Evolutionary conservation across 92 coral and sea anemone species (phyloP).

Genomic region (Heliopora coerulea): DNA sequence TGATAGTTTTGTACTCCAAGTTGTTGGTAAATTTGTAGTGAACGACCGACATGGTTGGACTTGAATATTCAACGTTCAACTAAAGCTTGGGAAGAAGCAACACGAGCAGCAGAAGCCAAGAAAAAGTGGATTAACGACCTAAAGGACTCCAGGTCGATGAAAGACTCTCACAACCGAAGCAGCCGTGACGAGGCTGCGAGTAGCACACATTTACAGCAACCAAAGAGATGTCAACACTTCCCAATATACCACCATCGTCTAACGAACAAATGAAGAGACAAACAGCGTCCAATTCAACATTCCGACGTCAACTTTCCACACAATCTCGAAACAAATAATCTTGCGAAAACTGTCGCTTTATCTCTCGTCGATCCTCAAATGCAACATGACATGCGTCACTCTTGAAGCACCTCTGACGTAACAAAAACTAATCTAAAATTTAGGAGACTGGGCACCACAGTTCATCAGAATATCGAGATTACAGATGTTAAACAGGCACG

Average conservation of each 20-base stretch:
- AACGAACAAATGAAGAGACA: background rate
- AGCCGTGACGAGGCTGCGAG: background rate
- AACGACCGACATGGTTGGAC: slow-evolving; percentile 79
- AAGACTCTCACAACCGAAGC: slow-evolving; percentile 2
- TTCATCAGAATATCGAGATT: too few relatives aligned
- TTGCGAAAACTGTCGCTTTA: background rate
- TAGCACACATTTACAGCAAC: slow-evolving; percentile 12
- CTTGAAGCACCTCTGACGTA: slow-evolving; percentile 19
- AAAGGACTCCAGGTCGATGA: background rate
- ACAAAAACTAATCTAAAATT: too few relatives aligned
- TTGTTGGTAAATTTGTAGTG: slow-evolving; percentile 98
- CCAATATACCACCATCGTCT: slow-evolving; percentile 3
- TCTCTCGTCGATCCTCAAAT: background rate
- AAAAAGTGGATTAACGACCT: background rate
- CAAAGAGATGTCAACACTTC: background rate
- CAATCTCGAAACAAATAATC: background rate
- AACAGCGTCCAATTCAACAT: background rate
- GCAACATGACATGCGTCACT: slow-evolving; percentile 13
- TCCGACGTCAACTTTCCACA: background rate
- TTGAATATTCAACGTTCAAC: background rate
- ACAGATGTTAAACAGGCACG: too few relatives aligned
- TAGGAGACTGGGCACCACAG: too few relatives aligned
- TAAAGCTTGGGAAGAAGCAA: background rate
- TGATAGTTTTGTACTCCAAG: slow-evolving; percentile 92
- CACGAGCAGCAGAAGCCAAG: background rate